Evolutionary conservation across 2,113 vertebrate genomes (phyloP), one percentile per base, ranked within the genome.

Genomic region (Caretta caretta): DNA sequence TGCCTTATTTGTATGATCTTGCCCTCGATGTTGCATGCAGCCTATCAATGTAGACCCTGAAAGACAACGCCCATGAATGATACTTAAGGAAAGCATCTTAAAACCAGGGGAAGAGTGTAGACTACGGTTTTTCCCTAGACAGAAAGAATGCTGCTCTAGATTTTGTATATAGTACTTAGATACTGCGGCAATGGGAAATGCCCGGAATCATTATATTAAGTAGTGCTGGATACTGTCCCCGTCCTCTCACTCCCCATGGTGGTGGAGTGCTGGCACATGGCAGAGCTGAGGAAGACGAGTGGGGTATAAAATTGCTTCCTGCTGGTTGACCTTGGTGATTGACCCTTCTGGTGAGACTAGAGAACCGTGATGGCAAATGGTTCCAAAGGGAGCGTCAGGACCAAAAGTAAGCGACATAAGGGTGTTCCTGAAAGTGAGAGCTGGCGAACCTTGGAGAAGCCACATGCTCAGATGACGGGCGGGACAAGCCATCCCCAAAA

Each of bases 361-460:
- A 72, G 17, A 72, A 22, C 17, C 35, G 5, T 19, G 57, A 90
- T 88, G 93, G 89, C 17, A n/a, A 16, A 17, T 6, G 19, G 19
- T 6, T 51, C 50, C 22, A 56, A 80, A 84, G 85, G 62, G 57
- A 27, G 29, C 27, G 1, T 35, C 7, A 7, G 31, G 24, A 31
- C 12, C 29, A 14, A 65, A 35, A 65, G 59, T 17, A 16, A 65
- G 31, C 62, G 17, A n/a, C n/a, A 5, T 42, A 76, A 50, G 6
- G 0, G 1, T 25, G 87, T 56, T 38, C 0, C 0, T 48, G 38
- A 42, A 49, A 38, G 22, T 50, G 87, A 25, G 14, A 53, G 48
- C 56, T 79, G 38, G 16, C 91, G 31, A 38, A n/a, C 46, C 85
- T 0, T 0, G 75, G 79, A 85, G 57, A 27, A 85, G 35, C 65